Percentiles rank a stretch among this genome's conserved stretches.
phyloP scores from a whole-genome alignment of 2,888 invertebrate species.

The Thera obeliscata region DNA sequence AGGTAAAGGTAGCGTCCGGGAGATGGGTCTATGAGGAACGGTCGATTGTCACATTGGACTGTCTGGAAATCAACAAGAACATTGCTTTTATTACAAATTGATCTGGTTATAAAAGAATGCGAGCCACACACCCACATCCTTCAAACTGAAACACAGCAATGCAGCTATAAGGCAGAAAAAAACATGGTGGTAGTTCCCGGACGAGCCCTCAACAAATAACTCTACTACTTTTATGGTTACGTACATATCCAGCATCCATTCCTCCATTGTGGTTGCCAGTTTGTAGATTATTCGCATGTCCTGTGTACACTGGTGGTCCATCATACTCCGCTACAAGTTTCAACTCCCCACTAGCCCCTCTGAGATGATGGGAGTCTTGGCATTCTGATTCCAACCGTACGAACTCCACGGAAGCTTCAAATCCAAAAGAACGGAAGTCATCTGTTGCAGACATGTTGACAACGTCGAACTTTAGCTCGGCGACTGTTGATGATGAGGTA shows the following conservation, averaged over 20 bases:
- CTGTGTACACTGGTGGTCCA: background rate
- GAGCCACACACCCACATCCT: too few relatives aligned
- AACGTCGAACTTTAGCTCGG: slow-evolving; percentile 92
- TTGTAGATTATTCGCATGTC: background rate
- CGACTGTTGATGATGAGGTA: slow-evolving; percentile 89
- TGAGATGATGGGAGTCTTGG: slow-evolving; percentile 87
- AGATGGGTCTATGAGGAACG: slow-evolving; percentile 91
- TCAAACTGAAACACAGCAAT: too few relatives aligned
- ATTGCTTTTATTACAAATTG: too few relatives aligned
- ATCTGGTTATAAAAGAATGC: too few relatives aligned
- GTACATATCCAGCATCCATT: slow-evolving; percentile 6
- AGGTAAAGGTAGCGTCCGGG: slow-evolving; percentile 91
- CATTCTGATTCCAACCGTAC: slow-evolving; percentile 89
- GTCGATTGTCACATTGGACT: slow-evolving; percentile 89
- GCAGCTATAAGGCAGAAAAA: too few relatives aligned
- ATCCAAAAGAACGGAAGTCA: slow-evolving; percentile 93
- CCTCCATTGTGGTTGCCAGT: background rate
- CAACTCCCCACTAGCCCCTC: slow-evolving; percentile 91
- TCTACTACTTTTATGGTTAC: background rate
- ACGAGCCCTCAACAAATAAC: too few relatives aligned
- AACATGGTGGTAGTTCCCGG: too few relatives aligned
- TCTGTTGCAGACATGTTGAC: slow-evolving; percentile 93
- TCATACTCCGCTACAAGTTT: slow-evolving; percentile 65
- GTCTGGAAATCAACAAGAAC: slow-evolving; percentile 79
- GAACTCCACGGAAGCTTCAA: slow-evolving; percentile 94